Base-by-base conservation (phyloP, 2,888 invertebrate species). In the Drosophila borborema region DNA sequence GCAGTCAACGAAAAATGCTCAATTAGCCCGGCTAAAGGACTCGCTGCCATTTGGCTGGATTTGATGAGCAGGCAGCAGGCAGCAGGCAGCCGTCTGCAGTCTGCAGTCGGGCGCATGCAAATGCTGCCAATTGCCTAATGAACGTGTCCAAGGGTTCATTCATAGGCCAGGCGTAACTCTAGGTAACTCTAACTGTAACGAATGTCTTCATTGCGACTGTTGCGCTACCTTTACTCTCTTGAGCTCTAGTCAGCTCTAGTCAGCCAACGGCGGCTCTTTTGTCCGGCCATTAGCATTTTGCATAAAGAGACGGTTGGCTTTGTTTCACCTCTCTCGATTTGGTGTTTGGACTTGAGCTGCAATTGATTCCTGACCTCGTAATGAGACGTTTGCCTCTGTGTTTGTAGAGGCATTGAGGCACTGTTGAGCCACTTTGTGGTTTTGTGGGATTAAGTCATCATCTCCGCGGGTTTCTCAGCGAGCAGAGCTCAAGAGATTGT, bases 121-220 rank as follows among this genome's bases (percentile, higher is more conserved):
- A 84, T 84, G 77, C 77, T 78, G 82, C 73, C 90, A 74, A 88
- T 90, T 83, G 87, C 80, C 78, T 87, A 92, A 91, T 82, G 89
- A 82, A 90, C 87, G 82, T 81, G 80, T 86, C 90, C 90, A 89
- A 89, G 89, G 89, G 90, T 86, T 86, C 81, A 82, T 68, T 73
- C 75, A 38, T 64, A 58, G 56, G 53, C 28, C 74, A 70, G 81
- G 70, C 81, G 83, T 86, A 85, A 40, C 70, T 23, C n/a, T 84
- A 80, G 85, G 79, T 73, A 80, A 75, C 55, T 64, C 41, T 31
- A 64, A 65, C 64, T 70, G 68, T 64, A 83, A 59, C 75, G 74
- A 90, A 87, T 90, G 89, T 74, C 86, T 87, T 86, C 75, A 86
- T 86, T 89, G 63, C 48, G 53, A 40, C 60, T 38, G 38, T 41